Evolutionary conservation across 2,888 invertebrate species (phyloP).

Genomic region (Caenorhabditis sp.): DNA sequence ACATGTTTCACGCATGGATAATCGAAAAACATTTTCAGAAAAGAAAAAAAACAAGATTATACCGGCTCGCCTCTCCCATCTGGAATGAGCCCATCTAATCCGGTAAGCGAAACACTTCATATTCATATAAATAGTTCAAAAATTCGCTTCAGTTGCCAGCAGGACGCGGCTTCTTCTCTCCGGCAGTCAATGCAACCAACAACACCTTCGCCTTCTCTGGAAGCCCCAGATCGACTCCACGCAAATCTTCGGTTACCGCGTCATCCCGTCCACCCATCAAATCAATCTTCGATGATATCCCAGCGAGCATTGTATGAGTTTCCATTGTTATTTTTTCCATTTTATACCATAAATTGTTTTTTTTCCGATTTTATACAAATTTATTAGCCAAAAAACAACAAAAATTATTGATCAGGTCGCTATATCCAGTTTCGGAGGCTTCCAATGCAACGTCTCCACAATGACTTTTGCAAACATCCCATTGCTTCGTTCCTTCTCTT

Average conservation of each 20-base stretch:
- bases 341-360: constrained; percentile 12
- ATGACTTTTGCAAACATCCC: constrained; percentile 22
- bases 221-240: constrained; percentile 4
- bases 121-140: neutral
- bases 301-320: constrained; percentile 18
- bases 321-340: constrained; percentile 2
- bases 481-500: neutral
- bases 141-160: constrained; percentile 48
- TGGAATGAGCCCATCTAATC: constrained; percentile 39
- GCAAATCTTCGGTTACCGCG: neutral
- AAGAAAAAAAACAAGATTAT: constrained; percentile 40
- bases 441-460: constrained; percentile 31
- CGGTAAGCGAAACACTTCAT: constrained; percentile 8
- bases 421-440: neutral
- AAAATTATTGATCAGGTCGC: neutral
- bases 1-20: too few species aligned
- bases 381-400: neutral
- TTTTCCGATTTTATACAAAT: neutral
- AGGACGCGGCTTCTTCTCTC: constrained; percentile 47
- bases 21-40: constrained; percentile 16
- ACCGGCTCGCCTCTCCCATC: constrained; percentile 16
- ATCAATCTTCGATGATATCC: constrained; percentile 49
- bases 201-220: constrained; percentile 5
- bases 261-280: constrained; percentile 11
- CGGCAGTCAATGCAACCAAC: constrained; percentile 20